Evolutionary conservation across 2,888 invertebrate genomes (phyloP), one percentile per base, ranked within the genome.

Genomic region (Vannuccia rotundouncinata): DNA sequence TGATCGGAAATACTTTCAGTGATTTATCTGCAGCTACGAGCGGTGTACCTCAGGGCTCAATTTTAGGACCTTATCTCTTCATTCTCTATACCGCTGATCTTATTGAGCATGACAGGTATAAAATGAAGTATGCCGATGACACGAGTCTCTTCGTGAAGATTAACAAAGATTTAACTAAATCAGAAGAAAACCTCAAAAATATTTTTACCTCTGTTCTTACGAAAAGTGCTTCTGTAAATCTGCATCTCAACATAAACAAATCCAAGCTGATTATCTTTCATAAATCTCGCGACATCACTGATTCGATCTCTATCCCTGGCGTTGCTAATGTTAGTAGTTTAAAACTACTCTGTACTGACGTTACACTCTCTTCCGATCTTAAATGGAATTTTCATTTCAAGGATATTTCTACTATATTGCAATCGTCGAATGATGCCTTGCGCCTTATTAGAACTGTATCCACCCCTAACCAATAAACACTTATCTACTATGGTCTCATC

Each of bases 161-260:
- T 22, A 66, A 66, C 66, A 66, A 66, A 66, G 66, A 66, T 66
- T 2, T 66, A 66, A 66, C 66, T 66, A 66, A 66, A 66, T 66
- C 66, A 66, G 66, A 66, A 66, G 66, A 66, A 66, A 66, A 66
- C 66, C 66, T 66, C 66, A 66, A 66, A 66, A 66, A 66, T 27
- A 66, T 66, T 5, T 66, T 66, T 27, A 66, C 66, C 22, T 5
- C 66, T 66, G 66, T 66, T 66, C 66, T 66, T 66, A 66, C 66
- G 22, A 66, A 66, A 66, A 66, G 66, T 66, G 66, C 66, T 66
- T 66, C 66, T 66, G 66, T 66, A 66, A 45, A 66, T 66, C 66
- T 22, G 66, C 66, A 22, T 66, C 66, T 66, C 66, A 66, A 66
- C 22, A 66, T 66, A 66, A 66, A 66, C 25, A 66, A 66, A 66